Percentiles rank a stretch among this genome's conserved stretches.
Conservation (phyloP, 2,113 vertebrate species). For the Cardinalis cardinalis region DNA sequence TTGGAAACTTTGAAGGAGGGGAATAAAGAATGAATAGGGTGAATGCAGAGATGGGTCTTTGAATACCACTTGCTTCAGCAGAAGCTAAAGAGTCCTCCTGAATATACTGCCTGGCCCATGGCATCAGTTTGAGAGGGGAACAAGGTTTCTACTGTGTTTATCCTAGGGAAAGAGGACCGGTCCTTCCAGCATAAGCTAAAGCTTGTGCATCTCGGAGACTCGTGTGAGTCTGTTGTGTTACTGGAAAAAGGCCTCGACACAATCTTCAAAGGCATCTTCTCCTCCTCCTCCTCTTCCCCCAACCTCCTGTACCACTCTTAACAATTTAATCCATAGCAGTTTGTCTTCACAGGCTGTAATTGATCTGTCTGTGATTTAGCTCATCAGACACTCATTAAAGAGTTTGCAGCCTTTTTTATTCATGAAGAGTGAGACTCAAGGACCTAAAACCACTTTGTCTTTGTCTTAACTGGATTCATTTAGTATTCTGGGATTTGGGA, state of each 20-base stretch:
- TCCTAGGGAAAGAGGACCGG: neutral
- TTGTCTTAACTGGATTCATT: conserved; percentile 24
- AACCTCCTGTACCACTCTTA: neutral
- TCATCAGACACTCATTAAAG: conserved; percentile 52
- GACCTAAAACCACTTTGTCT: conserved; percentile 30
- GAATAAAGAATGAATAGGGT: rapidly evolving
- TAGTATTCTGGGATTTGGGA: neutral
- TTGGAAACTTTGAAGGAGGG: neutral
- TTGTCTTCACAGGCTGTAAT: conserved; percentile 43
- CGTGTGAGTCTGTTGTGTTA: neutral
- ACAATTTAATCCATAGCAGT: conserved; percentile 22
- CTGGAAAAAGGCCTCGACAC: neutral
- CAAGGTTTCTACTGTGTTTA: neutral
- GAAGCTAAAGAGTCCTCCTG: neutral
- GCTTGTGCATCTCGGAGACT: neutral
- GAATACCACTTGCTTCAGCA: neutral
- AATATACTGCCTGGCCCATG: rapidly evolving
- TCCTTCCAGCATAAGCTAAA: neutral
- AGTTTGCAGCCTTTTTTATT: conserved; percentile 36
- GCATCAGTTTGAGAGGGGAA: neutral
- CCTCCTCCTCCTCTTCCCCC: neutral
- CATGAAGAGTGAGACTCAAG: neutral
- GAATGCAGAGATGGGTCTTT: neutral
- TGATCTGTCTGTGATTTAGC: conserved; percentile 48
- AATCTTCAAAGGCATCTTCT: neutral